Evolutionary conservation across 1,140 invertebrate genomes (phyloP).

Genomic region (Rhizoglyphus robini): DNA sequence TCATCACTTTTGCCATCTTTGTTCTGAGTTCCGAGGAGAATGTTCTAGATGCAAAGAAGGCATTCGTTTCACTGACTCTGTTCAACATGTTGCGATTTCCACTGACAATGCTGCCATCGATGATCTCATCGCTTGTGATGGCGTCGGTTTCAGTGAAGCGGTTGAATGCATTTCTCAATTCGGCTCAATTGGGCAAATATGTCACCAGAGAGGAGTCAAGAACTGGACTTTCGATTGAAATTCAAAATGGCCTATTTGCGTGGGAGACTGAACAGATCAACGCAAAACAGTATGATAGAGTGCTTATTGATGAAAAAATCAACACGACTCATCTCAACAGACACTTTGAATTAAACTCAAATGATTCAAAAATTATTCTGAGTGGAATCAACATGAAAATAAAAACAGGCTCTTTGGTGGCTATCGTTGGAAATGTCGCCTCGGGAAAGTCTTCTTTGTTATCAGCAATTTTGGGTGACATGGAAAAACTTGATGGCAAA

Average conservation of each 20-base stretch:
- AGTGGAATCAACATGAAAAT: constrained; percentile 26
- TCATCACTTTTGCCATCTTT: neutral
- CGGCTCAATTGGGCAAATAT: constrained; percentile 41
- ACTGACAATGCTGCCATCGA: constrained; percentile 11
- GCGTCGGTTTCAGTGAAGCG: constrained; percentile 62
- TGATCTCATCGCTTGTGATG: constrained; percentile 27
- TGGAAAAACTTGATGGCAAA: constrained; percentile 29
- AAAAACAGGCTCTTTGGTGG: constrained; percentile 31
- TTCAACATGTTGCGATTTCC: constrained; percentile 29
- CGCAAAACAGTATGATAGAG: neutral
- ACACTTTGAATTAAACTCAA: neutral
- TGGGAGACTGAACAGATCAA: constrained; percentile 13
- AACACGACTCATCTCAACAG: neutral
- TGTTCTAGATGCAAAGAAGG: neutral
- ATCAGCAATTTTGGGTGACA: constrained; percentile 39
- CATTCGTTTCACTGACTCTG: neutral
- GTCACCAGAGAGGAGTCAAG: constrained; percentile 4
- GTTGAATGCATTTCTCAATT: constrained; percentile 78
- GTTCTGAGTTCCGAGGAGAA: neutral
- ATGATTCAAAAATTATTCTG: constrained; percentile 11
- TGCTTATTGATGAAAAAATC: neutral
- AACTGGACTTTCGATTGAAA: neutral
- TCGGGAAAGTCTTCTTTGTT: constrained; percentile 39
- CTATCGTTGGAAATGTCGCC: constrained; percentile 40
- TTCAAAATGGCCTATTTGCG: constrained; percentile 17